Conservation (phyloP, 2,888 invertebrate genomes). For the Teinopalpus imperialis region DNA sequence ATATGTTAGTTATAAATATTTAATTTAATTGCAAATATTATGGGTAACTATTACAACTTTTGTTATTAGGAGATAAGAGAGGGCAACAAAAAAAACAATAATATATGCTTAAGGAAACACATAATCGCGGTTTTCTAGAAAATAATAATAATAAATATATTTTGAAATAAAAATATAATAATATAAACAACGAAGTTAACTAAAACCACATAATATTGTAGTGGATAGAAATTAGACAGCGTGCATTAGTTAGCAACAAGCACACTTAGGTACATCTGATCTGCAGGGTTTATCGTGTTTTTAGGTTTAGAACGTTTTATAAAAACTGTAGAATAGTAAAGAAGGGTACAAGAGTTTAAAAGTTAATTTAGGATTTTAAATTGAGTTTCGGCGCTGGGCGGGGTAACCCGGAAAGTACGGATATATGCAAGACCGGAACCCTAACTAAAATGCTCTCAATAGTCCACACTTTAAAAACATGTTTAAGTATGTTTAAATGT, state of each 20-base stretch:
- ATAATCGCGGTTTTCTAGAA: conserved; percentile 61
- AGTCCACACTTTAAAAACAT: conserved; percentile 70
- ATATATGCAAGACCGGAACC: conserved; percentile 50
- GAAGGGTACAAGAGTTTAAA: conserved; percentile 56
- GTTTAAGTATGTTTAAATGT: conserved; percentile 17
- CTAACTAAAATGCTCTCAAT: conserved; percentile 62
- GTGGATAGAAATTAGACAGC: conserved; percentile 74
- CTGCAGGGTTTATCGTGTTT: conserved; percentile 56
- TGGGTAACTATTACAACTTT: no score
- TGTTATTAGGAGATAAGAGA: conserved; percentile 42
- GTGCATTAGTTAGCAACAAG: conserved; percentile 79
- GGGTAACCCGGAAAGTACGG: conserved; percentile 67
- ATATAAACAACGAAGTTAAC: conserved; percentile 50
- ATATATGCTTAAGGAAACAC: conserved; percentile 55
- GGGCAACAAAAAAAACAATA: conserved; percentile 50
- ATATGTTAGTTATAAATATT: background rate
- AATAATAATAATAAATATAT: no score
- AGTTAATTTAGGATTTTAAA: conserved; percentile 51
- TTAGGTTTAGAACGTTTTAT: conserved; percentile 52
- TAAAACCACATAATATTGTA: conserved; percentile 79
- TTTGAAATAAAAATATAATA: no score
- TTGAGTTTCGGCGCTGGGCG: conserved; percentile 76
- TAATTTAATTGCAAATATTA: conserved; percentile 10
- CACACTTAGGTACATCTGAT: conserved; percentile 51
- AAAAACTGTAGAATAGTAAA: conserved; percentile 64